Percentiles rank a stretch among this genome's conserved stretches.
phyloP scores from a whole-genome alignment of 2,797 vertebrate genomes.

The Protosalanx chinensis region DNA sequence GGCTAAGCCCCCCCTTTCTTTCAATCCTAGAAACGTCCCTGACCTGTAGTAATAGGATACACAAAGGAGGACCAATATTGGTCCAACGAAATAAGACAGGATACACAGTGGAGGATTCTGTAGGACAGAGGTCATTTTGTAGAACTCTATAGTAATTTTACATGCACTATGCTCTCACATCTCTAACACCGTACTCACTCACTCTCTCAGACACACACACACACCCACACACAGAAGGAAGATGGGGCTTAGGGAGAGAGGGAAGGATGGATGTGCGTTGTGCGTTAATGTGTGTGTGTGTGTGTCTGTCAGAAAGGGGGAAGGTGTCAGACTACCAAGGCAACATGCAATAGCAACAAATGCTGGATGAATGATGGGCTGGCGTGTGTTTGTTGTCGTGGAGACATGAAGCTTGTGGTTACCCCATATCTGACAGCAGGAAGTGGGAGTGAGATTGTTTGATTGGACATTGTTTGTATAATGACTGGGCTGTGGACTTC shows the following conservation, averaged over 20 bases:
- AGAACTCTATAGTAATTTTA: too few species aligned
- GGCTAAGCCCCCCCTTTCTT: too few species aligned
- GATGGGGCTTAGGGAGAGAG: slow-evolving; percentile 15
- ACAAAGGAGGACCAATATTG: too few species aligned
- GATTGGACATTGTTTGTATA: not conserved
- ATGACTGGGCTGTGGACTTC: not conserved
- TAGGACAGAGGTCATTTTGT: too few species aligned
- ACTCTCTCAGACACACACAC: not conserved
- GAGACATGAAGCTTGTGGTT: not conserved
- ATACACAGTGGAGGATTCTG: too few species aligned
- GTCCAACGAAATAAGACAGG: too few species aligned
- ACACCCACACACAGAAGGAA: not conserved
- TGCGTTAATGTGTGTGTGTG: not conserved
- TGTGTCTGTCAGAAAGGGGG: slow-evolving; percentile 6
- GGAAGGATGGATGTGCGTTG: slow-evolving; percentile 34
- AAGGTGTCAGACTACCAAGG: slow-evolving; percentile 50
- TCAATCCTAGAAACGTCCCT: too few species aligned
- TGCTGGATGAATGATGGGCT: slow-evolving; percentile 63
- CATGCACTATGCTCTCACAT: too few species aligned
- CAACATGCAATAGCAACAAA: slow-evolving; percentile 64
- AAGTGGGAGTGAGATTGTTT: not conserved
- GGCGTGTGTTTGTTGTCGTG: slow-evolving; percentile 21
- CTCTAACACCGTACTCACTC: not conserved
- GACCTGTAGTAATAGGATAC: too few species aligned
- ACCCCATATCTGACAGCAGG: not conserved